Evolutionary conservation across 2,113 vertebrate species (phyloP).

Genomic region (Calonectris borealis): DNA sequence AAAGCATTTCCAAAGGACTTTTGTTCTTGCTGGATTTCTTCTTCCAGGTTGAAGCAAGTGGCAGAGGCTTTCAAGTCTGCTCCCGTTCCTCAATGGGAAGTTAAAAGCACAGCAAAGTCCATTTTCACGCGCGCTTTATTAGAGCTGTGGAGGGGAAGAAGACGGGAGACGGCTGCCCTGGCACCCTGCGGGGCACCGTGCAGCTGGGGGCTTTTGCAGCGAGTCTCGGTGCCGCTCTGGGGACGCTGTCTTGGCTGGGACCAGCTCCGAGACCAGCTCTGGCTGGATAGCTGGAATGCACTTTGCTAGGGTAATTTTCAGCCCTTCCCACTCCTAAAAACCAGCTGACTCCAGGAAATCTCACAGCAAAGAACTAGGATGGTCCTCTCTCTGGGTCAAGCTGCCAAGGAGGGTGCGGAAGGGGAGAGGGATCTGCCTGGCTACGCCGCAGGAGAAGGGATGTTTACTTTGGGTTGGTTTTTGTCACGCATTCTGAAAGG

Average conservation of each 20-base stretch:
- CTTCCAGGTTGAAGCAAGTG: neutral
- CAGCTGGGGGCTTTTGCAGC: neutral
- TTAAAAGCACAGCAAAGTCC: neutral
- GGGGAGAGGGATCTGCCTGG: neutral
- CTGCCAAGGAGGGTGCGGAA: neutral
- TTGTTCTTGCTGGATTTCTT: neutral
- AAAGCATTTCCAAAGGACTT: neutral
- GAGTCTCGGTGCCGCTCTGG: fast-evolving
- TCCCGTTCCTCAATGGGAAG: neutral
- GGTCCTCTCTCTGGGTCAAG: neutral
- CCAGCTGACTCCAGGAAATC: neutral
- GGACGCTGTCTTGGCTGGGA: neutral
- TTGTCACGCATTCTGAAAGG: constrained; percentile 57
- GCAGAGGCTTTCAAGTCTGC: neutral
- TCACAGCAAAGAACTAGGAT: neutral
- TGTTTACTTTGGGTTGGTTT: constrained; percentile 39
- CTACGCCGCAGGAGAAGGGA: neutral
- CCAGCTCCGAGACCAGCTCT: neutral
- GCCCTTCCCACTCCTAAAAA: neutral
- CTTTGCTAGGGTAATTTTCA: neutral
- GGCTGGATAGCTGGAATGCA: neutral
- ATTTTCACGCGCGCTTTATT: neutral
- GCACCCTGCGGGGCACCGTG: fast-evolving
- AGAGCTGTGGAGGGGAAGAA: neutral
- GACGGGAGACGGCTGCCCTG: neutral